These are phyloP conservation scores for Crocallis elinguaria DNA, from an alignment of 2,888 invertebrate species.

Conservation along the genomic window DNA sequence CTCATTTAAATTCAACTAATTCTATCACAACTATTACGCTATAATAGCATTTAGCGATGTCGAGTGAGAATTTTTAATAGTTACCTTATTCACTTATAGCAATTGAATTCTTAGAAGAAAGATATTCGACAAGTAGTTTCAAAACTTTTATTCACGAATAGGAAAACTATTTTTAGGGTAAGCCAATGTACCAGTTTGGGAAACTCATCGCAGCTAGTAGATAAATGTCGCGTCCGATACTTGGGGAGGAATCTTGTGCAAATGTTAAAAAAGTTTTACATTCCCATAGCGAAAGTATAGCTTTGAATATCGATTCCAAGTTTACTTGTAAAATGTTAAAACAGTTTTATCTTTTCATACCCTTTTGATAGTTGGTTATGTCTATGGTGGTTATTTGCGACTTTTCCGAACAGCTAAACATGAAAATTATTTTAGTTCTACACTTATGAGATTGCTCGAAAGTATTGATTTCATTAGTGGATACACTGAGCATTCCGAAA, in stretches of 20 bases:
- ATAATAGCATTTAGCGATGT: constrained; percentile 6
- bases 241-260: constrained; percentile 26
- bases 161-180: constrained; percentile 32
- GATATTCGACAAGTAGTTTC: constrained; percentile 31
- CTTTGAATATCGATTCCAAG: too few species aligned
- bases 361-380: constrained; percentile 13
- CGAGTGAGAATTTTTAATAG: constrained; percentile 12
- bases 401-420: not conserved
- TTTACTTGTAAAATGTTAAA: too few species aligned
- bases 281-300: too few species aligned
- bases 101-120: constrained; percentile 24
- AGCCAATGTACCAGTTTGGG: constrained; percentile 33
- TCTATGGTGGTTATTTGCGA: not conserved
- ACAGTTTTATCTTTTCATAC: constrained; percentile 12
- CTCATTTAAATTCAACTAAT: too few species aligned
- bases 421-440: not conserved
- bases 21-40: too few species aligned
- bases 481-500: too few species aligned
- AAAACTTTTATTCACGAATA: constrained; percentile 31
- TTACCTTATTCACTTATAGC: constrained; percentile 28
- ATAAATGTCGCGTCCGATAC: constrained; percentile 31
- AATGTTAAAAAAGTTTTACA: constrained; percentile 28
- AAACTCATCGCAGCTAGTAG: constrained; percentile 28
- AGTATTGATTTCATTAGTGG: too few species aligned
- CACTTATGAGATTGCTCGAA: too few species aligned